These are phyloP conservation scores for Zaprionus ornatus DNA, from an alignment of 1,140 invertebrate genomes.

Conservation along the genomic window DNA sequence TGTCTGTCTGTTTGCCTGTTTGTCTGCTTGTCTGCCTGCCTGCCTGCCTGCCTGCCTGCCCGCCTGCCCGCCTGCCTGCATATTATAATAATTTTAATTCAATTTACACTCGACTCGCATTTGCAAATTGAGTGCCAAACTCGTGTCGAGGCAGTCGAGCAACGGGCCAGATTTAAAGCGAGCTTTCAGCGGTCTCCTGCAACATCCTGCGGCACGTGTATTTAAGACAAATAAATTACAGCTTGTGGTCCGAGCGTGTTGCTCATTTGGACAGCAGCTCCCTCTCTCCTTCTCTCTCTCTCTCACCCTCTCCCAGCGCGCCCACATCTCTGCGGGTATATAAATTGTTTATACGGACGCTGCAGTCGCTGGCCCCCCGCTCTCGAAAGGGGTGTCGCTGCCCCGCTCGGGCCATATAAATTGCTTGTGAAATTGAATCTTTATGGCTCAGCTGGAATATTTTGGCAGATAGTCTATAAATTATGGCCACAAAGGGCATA, in stretches of 20 bases:
- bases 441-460: conserved; percentile 82
- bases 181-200: conserved; percentile 18
- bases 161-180: conserved; percentile 38
- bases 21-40: conserved; percentile 11
- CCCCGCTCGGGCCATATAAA: conserved; percentile 64
- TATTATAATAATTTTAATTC: conserved; percentile 76
- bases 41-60: conserved; percentile 15
- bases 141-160: conserved; percentile 3
- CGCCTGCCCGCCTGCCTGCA: conserved; percentile 20
- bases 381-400: conserved; percentile 48
- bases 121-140: conserved; percentile 38
- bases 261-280: conserved; percentile 62
- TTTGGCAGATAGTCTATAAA: conserved; percentile 83
- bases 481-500: conserved; percentile 81
- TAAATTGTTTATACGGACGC: conserved; percentile 49
- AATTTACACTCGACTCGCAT: conserved; percentile 56
- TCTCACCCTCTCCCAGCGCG: conserved; percentile 1
- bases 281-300: not conserved
- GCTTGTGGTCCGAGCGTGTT: conserved; percentile 58
- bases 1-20: conserved; percentile 31
- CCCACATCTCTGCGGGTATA: conserved; percentile 39
- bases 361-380: not conserved
- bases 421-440: conserved; percentile 82
- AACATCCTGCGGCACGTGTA: conserved; percentile 41
- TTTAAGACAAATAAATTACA: conserved; percentile 68